Base-by-base conservation (phyloP, 1,140 invertebrate species). In the Apolygus lucorum region DNA sequence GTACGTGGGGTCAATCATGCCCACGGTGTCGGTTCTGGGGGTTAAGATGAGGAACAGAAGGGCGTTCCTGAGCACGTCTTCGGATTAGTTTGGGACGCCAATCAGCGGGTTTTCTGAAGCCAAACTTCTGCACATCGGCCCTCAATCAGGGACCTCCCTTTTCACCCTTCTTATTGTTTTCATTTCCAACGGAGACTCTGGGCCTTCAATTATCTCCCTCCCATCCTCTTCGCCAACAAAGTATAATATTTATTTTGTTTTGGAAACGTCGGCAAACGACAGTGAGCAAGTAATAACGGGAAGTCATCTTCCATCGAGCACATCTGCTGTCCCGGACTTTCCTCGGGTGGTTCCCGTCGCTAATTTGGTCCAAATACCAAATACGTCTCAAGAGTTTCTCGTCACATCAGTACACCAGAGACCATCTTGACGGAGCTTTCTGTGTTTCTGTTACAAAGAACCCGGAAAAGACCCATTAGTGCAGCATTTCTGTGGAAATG, bases 1-100 rank as follows among this genome's bases (percentile, higher is more conserved):
- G 62, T 25, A 63, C 62, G 62, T 63, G 62, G 62, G 21, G n/a
- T 63, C 62, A 63, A 63, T 63, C 62, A 63, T 63, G 34, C 17
- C 17, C 34, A 42, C 34, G 34, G 34, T 42, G 4, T 42, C 17
- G 4, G 34, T 42, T 42, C 4, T 42, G 34, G 17, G 34, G 34
- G 17, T 4, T 17, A 42, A 42, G 34, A 4, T 4, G 4, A 17
- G 34, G 34, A 42, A 17, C 4, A 17, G 34, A 42, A 17, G 34
- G 34, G 34, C 4, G 34, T 42, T n/a, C n/a, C n/a, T n/a, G n/a
- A n/a, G n/a, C 34, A 42, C 34, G 34, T 42, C 34, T 42, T 42
- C 4, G 34, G 34, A 42, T 42, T 42, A 42, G 34, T 42, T 42
- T 42, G 34, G 34, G 4, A 8, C 34, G 34, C 34, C 34, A 42